These are phyloP conservation scores for Drosophila burlai DNA, from an alignment of 1,140 invertebrate species.

Conservation along the genomic window DNA sequence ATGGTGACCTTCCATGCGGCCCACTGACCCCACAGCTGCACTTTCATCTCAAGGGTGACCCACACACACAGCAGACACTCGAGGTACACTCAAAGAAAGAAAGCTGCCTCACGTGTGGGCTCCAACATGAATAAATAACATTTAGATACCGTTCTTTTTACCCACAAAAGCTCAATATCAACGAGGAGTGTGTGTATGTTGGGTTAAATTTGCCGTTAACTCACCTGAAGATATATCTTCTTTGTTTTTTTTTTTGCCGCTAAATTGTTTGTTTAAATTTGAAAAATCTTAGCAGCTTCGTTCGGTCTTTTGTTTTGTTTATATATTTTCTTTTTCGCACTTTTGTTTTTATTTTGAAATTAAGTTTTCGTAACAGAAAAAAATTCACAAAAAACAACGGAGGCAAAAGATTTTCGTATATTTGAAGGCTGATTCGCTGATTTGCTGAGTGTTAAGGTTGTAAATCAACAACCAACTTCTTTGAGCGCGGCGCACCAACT, in stretches of 20 bases:
- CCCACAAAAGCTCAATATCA: slow-evolving; percentile 9
- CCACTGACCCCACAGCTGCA: slow-evolving; percentile 37
- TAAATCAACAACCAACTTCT: slow-evolving; percentile 71
- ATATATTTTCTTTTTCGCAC: not conserved
- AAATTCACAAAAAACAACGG: slow-evolving; percentile 2
- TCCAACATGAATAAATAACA: slow-evolving; percentile 15
- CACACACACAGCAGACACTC: not conserved
- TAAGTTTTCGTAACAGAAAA: slow-evolving; percentile 7
- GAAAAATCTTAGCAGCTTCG: not conserved
- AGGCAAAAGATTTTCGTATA: not conserved
- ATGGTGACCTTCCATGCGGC: slow-evolving; percentile 33
- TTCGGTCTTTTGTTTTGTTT: not conserved
- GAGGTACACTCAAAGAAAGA: slow-evolving; percentile 12
- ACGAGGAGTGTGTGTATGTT: not conserved
- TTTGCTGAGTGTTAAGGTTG: slow-evolving; percentile 25
- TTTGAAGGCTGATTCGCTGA: slow-evolving; percentile 14
- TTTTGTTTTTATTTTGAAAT: slow-evolving; percentile 12
- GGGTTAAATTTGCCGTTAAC: slow-evolving; percentile 23
- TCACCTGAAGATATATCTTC: slow-evolving; percentile 10
- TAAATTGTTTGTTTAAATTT: not conserved
- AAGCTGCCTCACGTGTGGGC: slow-evolving; percentile 5
- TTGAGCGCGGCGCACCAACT: slow-evolving; percentile 68
- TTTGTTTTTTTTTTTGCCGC: not conserved
- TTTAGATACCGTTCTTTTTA: slow-evolving; percentile 4
- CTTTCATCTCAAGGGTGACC: slow-evolving; percentile 43